Percentiles rank a stretch among this genome's conserved stretches.
These are phyloP conservation scores for Thaumetopoea pityocampa DNA, from an alignment of 1,140 invertebrate species.

Conservation along the genomic window DNA sequence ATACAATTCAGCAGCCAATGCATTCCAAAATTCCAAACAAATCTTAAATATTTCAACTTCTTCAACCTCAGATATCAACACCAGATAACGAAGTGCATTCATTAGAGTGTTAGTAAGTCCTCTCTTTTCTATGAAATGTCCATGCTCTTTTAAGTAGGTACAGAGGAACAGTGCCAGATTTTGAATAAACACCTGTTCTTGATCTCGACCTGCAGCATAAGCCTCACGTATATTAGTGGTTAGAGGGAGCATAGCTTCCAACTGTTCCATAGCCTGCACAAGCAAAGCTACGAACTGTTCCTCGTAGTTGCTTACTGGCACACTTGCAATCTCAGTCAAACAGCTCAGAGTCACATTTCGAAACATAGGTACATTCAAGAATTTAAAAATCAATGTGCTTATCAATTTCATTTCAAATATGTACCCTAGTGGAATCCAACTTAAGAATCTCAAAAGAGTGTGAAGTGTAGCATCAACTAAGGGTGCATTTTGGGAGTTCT, in stretches of 20 bases:
- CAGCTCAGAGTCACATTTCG: slow-evolving; percentile 99
- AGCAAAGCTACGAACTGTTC: slow-evolving; percentile 94
- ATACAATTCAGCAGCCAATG: slow-evolving; percentile 93
- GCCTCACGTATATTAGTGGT: slow-evolving; percentile 95
- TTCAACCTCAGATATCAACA: slow-evolving; percentile 98
- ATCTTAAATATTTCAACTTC: slow-evolving; percentile 99
- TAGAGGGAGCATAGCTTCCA: slow-evolving; percentile 93
- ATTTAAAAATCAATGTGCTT: slow-evolving; percentile 96
- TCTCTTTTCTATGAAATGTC: slow-evolving; percentile 89
- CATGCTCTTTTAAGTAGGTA: slow-evolving; percentile 98
- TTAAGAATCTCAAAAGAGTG: slow-evolving; percentile 97
- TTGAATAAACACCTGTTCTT: slow-evolving; percentile 99
- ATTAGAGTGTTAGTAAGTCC: slow-evolving; percentile 83
- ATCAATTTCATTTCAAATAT: slow-evolving; percentile 99
- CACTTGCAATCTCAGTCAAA: slow-evolving; percentile 97
- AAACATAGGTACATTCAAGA: slow-evolving; percentile 98
- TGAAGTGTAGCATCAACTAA: slow-evolving; percentile 96
- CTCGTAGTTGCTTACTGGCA: slow-evolving; percentile 92
- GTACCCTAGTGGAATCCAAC: slow-evolving; percentile 99
- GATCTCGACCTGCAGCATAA: slow-evolving; percentile 94
- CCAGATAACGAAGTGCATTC: slow-evolving; percentile 94
- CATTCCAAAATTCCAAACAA: slow-evolving; percentile 99
- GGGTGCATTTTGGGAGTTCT: slow-evolving; percentile 97
- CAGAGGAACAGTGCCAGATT: slow-evolving; percentile 98
- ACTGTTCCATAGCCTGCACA: slow-evolving; percentile 92